Base-by-base conservation (phyloP, 2,797 vertebrate genomes). In the Rhodeus uyekii region DNA sequence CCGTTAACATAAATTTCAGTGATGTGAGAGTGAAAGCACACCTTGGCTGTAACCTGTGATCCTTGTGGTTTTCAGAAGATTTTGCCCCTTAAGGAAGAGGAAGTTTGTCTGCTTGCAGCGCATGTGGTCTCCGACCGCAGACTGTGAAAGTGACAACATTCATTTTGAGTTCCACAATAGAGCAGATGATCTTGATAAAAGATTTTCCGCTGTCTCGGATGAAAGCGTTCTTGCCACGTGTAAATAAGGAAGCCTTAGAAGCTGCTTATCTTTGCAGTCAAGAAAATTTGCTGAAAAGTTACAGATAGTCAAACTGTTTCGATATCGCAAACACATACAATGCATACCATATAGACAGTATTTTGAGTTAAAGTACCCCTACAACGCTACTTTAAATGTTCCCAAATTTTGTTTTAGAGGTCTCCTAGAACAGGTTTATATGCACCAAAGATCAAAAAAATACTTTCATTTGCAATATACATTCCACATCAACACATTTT, bases 101-200 rank as follows among this genome's bases (percentile, higher is more conserved):
- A 86, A 82, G 83, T 72, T 39, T 36, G 46, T 82, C 63, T 64
- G 71, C n/a, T 16, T 44, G 14, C n/a, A 75, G 65, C 8, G 36
- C 83, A 34, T 76, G 78, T 22, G 78, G 72, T 81, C 46, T 80
- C 65, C 19, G 10, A 81, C 83, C 78, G 27, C 83, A 81, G 78
- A 84, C 73, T 36, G 63, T 32, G 42, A 76, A 84, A 38, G 53
- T 61, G 72, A 84, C 64, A 55, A 81, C 60, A 65, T 50, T 42
- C 53, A 60, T 50, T 39, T 76, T 73, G 10, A 6, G 19, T 69
- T 81, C 65, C 64, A 36, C 65, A 71, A 69, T 60, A 77, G 58
- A 77, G 76, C 42, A 63, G 63, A 69, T n/a, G 46, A 72, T 55
- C 32, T 53, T 71, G 53, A 81, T 76, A 34, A 84, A 71, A 76